A percentile compares a stretch with the other conserved stretches of the same genome.
These are phyloP conservation scores for Thymelicus acteon DNA, from an alignment of 2,888 invertebrate genomes.

Conservation along the genomic window DNA sequence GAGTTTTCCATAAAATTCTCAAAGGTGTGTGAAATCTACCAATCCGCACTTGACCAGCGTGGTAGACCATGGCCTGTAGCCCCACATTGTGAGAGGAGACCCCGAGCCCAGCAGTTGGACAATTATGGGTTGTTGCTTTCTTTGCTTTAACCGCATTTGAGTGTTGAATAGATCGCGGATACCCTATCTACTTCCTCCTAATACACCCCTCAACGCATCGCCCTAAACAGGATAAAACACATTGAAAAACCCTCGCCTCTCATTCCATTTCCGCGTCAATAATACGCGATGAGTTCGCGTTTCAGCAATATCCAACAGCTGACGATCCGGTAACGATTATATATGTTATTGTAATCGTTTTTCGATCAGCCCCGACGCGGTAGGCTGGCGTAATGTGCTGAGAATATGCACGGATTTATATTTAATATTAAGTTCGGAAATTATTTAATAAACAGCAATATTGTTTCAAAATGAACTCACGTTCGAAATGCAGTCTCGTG, in stretches of 20 bases:
- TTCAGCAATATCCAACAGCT: slow-evolving; percentile 49
- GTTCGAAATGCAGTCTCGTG: background rate
- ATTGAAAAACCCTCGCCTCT: background rate
- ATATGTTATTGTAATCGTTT: slow-evolving; percentile 48
- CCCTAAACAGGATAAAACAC: background rate
- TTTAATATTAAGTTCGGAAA: background rate
- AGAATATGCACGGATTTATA: slow-evolving; percentile 20
- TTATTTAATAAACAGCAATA: slow-evolving; percentile 2
- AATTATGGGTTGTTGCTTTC: too few relatives aligned
- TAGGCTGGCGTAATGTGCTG: background rate
- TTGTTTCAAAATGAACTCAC: background rate
- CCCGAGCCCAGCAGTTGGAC: too few relatives aligned
- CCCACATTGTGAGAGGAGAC: too few relatives aligned
- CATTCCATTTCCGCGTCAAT: slow-evolving; percentile 25
- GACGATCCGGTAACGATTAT: slow-evolving; percentile 49
- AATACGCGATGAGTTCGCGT: slow-evolving; percentile 44
- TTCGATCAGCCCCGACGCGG: slow-evolving; percentile 28
- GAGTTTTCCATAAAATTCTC: too few relatives aligned
- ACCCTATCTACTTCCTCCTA: too few relatives aligned
- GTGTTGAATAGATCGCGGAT: too few relatives aligned
- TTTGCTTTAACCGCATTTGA: too few relatives aligned
- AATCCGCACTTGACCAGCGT: too few relatives aligned
- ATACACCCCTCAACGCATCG: too few relatives aligned
- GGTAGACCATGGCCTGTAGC: too few relatives aligned
- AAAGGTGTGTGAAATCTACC: too few relatives aligned